Percentiles rank a stretch among this genome's conserved stretches.
Conservation (phyloP, 2,888 invertebrate genomes). For the Unio pictorum region DNA sequence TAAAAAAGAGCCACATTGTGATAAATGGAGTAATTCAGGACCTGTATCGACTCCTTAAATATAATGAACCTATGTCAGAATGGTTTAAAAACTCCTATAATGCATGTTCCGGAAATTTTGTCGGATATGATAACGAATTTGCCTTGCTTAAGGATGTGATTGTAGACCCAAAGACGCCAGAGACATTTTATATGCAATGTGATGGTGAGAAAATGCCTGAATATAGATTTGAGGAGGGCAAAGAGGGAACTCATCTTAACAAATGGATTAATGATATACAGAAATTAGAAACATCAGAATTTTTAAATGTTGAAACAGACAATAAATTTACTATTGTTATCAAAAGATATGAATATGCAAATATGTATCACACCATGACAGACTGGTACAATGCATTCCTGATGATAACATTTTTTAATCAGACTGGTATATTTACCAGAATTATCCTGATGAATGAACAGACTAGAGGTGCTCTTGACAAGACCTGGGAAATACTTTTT, state of each 20-base stretch:
- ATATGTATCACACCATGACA: constrained; percentile 64
- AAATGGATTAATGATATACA: constrained; percentile 13
- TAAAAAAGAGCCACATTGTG: too few relatives aligned
- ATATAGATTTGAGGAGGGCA: constrained; percentile 24
- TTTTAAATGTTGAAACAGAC: neutral
- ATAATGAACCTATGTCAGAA: neutral
- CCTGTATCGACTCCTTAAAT: too few relatives aligned
- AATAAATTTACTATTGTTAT: constrained; percentile 43
- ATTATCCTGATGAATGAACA: constrained; percentile 65
- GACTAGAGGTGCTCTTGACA: constrained; percentile 59
- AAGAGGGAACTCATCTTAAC: constrained; percentile 32
- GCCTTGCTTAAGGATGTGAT: constrained; percentile 31
- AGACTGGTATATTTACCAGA: constrained; percentile 42
- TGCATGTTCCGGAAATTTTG: constrained; percentile 27
- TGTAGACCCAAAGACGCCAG: constrained; percentile 16
- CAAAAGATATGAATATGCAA: constrained; percentile 63
- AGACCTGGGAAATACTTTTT: constrained; percentile 62
- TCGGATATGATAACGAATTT: constrained; percentile 31
- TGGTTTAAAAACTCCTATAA: constrained; percentile 11
- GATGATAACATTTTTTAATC: constrained; percentile 45
- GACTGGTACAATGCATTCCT: constrained; percentile 65
- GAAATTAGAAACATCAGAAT: neutral
- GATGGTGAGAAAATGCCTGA: neutral
- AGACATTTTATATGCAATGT: constrained; percentile 21
- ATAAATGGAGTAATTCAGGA: too few relatives aligned